These are phyloP conservation scores for Macropis europaea DNA, from an alignment of 2,888 invertebrate species.

Conservation along the genomic window DNA sequence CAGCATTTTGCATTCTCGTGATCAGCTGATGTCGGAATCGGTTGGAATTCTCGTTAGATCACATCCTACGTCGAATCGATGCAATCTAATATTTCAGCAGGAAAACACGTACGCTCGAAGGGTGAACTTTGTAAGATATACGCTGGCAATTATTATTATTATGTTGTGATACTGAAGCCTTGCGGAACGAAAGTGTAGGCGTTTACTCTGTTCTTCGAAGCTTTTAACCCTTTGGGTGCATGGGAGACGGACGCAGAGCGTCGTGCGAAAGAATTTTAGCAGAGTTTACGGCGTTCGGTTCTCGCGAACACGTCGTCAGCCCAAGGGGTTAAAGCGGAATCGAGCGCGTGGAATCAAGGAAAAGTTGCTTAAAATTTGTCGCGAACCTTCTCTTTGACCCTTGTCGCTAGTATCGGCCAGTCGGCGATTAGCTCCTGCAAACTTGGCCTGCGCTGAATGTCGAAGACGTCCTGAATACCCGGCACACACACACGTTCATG, in stretches of 20 bases:
- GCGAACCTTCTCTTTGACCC: conserved; percentile 86
- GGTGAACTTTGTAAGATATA: not conserved
- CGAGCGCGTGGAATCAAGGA: conserved; percentile 49
- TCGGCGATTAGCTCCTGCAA: conserved; percentile 88
- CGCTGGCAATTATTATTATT: conserved; percentile 22
- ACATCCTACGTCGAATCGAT: conserved; percentile 25
- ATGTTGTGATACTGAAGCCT: conserved; percentile 58
- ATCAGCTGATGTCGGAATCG: conserved; percentile 1
- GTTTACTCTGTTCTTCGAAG: conserved; percentile 41
- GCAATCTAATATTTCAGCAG: conserved; percentile 12
- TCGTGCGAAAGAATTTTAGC: not conserved
- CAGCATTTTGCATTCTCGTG: too few relatives aligned
- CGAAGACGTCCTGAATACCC: conserved; percentile 84
- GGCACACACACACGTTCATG: conserved; percentile 63
- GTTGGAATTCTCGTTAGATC: conserved; percentile 12
- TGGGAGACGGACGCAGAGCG: not conserved
- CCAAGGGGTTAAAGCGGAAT: conserved; percentile 49
- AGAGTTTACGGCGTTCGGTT: too few relatives aligned
- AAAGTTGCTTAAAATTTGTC: conserved; percentile 66
- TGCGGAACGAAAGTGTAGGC: conserved; percentile 50
- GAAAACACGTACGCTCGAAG: not conserved
- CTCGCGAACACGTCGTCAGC: not conserved
- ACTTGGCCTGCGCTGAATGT: conserved; percentile 86
- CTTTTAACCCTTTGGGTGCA: conserved; percentile 39
- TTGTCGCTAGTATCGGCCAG: conserved; percentile 88